Evolutionary conservation across 2,797 vertebrate genomes (phyloP).

Genomic region (Pampus argenteus): DNA sequence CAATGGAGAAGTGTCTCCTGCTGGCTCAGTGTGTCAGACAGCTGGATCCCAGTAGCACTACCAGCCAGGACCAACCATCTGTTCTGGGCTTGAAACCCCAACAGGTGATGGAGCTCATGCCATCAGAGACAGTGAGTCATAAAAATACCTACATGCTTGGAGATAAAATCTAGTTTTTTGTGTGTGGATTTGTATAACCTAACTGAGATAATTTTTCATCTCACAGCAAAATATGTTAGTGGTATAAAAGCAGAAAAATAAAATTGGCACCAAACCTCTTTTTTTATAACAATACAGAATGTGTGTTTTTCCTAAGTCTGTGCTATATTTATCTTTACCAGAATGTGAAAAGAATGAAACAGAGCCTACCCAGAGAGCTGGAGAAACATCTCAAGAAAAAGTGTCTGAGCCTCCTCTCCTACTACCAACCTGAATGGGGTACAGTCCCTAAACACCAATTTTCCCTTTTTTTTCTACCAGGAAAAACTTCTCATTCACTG

Average conservation of each 20-base stretch:
- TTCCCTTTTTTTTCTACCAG: not conserved
- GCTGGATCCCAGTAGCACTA: slow-evolving; percentile 74
- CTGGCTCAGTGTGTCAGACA: slow-evolving; percentile 83
- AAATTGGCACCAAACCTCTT: not conserved
- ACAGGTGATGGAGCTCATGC: slow-evolving; percentile 83
- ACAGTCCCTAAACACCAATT: not conserved
- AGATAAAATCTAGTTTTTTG: not conserved
- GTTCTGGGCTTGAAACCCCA: slow-evolving; percentile 83
- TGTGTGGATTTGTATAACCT: not conserved
- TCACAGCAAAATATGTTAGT: not conserved
- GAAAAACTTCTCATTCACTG: too few species aligned
- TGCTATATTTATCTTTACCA: slow-evolving; percentile 51
- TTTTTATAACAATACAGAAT: not conserved
- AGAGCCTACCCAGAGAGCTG: slow-evolving; percentile 77
- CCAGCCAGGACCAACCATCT: slow-evolving; percentile 62
- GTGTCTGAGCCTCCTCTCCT: slow-evolving; percentile 83
- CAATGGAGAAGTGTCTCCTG: slow-evolving; percentile 86
- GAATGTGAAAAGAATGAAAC: slow-evolving; percentile 83
- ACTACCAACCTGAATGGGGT: slow-evolving; percentile 88
- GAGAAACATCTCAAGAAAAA: slow-evolving; percentile 87
- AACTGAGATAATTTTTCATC: not conserved
- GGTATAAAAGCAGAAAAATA: not conserved
- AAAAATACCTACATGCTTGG: not conserved
- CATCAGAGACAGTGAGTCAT: slow-evolving; percentile 81
- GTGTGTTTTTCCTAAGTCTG: not conserved